Evolutionary conservation across 1,140 invertebrate genomes (phyloP).

Genomic region (Drosophila kikkawai): DNA sequence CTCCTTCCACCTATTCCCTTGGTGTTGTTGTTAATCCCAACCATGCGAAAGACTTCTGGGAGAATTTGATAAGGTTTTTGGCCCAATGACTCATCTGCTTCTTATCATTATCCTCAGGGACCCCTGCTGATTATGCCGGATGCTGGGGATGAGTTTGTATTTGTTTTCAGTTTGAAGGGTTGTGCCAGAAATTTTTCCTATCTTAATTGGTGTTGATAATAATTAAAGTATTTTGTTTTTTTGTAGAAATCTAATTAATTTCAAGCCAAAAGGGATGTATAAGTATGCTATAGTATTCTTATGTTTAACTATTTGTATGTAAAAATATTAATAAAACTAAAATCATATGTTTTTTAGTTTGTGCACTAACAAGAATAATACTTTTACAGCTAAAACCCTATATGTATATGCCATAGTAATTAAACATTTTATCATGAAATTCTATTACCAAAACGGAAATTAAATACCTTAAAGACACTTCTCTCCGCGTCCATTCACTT

Average conservation of each 20-base stretch:
- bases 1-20: constrained; percentile 14
- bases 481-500: constrained; percentile 27
- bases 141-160: constrained; percentile 30
- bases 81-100: not conserved
- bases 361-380: not conserved
- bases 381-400: not conserved
- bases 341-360: not conserved
- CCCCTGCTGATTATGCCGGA: constrained; percentile 15
- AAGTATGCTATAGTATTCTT: constrained; percentile 15
- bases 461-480: constrained; percentile 7
- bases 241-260: too few species aligned
- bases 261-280: too few species aligned
- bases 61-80: constrained; percentile 50
- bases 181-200: constrained; percentile 9
- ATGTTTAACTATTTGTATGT: not conserved
- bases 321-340: not conserved
- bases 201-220: constrained; percentile 9
- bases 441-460: constrained; percentile 6
- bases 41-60: constrained; percentile 25
- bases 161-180: constrained; percentile 28
- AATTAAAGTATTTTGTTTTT: not conserved
- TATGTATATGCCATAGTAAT: not conserved
- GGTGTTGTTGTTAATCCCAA: constrained; percentile 11
- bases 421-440: constrained; percentile 1
- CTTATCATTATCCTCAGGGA: constrained; percentile 1